These are phyloP conservation scores for Cynopterus sphinx DNA, from an alignment of 2,797 vertebrate genomes.

Conservation along the genomic window DNA sequence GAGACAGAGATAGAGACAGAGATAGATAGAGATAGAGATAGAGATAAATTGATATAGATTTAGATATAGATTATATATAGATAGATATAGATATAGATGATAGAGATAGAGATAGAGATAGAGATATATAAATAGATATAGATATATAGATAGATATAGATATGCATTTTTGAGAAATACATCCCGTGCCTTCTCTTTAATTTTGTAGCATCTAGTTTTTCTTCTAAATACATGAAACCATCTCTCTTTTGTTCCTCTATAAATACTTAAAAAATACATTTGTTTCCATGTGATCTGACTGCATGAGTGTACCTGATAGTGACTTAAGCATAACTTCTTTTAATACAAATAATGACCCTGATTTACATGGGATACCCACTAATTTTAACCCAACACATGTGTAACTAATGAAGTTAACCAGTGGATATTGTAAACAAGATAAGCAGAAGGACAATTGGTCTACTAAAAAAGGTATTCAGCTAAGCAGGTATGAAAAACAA, in stretches of 20 bases:
- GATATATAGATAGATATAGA: too few relatives aligned
- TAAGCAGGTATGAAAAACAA: background rate
- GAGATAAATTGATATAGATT: too few relatives aligned
- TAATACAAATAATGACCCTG: conserved; percentile 1
- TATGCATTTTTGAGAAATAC: background rate
- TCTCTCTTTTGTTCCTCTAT: conserved; percentile 12
- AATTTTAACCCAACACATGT: background rate
- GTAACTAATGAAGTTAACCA: background rate
- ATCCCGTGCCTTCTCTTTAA: background rate
- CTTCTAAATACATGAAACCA: background rate
- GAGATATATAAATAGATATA: too few relatives aligned
- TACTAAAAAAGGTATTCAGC: background rate
- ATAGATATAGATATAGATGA: too few relatives aligned
- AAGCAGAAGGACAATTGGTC: background rate
- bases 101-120: too few relatives aligned
- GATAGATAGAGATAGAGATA: too few relatives aligned
- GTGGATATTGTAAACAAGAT: background rate
- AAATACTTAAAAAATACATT: background rate
- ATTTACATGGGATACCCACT: background rate
- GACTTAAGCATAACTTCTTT: background rate
- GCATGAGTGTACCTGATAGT: background rate
- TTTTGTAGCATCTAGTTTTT: background rate
- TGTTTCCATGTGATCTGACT: background rate
- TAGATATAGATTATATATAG: too few relatives aligned
- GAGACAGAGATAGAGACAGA: too few relatives aligned